Evolutionary conservation across 2,888 invertebrate species (phyloP).

Genomic region (Euplexia lucipara): DNA sequence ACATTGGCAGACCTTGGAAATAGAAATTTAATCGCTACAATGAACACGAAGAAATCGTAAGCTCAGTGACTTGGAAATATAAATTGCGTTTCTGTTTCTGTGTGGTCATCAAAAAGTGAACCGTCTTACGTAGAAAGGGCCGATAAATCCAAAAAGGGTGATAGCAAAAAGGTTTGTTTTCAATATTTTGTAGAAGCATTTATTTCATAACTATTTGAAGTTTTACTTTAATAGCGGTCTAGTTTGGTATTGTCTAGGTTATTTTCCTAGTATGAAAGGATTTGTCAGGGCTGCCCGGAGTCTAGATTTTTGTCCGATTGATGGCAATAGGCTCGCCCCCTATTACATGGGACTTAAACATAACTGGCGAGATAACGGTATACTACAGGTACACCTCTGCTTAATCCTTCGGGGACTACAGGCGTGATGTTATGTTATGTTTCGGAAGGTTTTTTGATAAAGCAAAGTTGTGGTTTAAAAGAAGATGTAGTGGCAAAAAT

Average conservation of each 20-base stretch:
- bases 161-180: not conserved
- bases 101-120: conserved; percentile 29
- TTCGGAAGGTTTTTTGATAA: too few relatives aligned
- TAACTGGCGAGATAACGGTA: too few relatives aligned
- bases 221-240: not conserved
- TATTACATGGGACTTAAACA: too few relatives aligned
- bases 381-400: too few relatives aligned
- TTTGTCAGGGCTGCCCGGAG: too few relatives aligned
- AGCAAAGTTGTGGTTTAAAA: too few relatives aligned
- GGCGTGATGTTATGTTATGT: too few relatives aligned
- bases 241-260: not conserved
- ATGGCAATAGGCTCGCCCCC: too few relatives aligned
- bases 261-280: not conserved
- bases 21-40: conserved; percentile 23
- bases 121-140: conserved; percentile 5
- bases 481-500: too few relatives aligned
- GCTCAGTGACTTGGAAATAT: conserved; percentile 42
- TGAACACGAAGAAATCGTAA: conserved; percentile 22
- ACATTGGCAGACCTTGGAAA: conserved; percentile 2
- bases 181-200: not conserved
- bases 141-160: not conserved
- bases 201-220: not conserved
- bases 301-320: too few relatives aligned
- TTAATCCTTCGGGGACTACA: too few relatives aligned
- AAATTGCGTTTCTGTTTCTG: conserved; percentile 34